Evolutionary conservation across 2,797 vertebrate genomes (phyloP).

Genomic region (Myripristis murdjan): DNA sequence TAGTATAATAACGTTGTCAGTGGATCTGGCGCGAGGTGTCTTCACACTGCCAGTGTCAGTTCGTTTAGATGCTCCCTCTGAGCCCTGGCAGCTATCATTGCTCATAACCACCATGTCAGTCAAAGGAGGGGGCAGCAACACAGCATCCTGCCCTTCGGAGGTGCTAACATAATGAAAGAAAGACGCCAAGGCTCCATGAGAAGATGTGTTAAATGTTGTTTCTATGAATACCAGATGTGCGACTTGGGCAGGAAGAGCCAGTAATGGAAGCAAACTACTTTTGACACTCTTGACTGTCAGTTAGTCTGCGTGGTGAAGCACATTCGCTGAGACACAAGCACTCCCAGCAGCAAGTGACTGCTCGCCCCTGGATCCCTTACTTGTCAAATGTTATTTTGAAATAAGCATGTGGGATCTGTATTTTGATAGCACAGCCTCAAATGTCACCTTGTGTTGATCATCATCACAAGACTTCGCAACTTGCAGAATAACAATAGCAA

Average conservation of each 20-base stretch:
- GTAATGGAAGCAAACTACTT: constrained; percentile 72
- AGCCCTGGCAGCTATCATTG: constrained; percentile 79
- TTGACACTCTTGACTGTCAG: constrained; percentile 73
- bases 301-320: constrained; percentile 62
- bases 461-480: constrained; percentile 15
- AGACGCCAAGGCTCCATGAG: constrained; percentile 29
- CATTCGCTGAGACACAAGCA: constrained; percentile 36
- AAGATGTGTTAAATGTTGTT: constrained; percentile 69
- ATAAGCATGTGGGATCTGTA: constrained; percentile 45
- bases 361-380: constrained; percentile 57
- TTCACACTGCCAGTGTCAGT: constrained; percentile 76
- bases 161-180: constrained; percentile 70
- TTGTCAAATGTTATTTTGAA: constrained; percentile 69
- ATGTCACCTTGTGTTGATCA: constrained; percentile 53
- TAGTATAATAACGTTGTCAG: constrained; percentile 82
- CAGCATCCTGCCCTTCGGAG: constrained; percentile 68
- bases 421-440: constrained; percentile 59
- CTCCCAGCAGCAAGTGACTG: constrained; percentile 52
- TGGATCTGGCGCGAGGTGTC: constrained; percentile 72
- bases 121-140: constrained; percentile 58
- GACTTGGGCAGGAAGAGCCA: constrained; percentile 49
- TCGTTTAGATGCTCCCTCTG: constrained; percentile 79
- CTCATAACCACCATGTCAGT: constrained; percentile 84
- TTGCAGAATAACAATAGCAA: constrained; percentile 10
- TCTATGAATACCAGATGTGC: constrained; percentile 72